Conservation (phyloP, 2,113 vertebrate species). For the Chaetops frenatus region DNA sequence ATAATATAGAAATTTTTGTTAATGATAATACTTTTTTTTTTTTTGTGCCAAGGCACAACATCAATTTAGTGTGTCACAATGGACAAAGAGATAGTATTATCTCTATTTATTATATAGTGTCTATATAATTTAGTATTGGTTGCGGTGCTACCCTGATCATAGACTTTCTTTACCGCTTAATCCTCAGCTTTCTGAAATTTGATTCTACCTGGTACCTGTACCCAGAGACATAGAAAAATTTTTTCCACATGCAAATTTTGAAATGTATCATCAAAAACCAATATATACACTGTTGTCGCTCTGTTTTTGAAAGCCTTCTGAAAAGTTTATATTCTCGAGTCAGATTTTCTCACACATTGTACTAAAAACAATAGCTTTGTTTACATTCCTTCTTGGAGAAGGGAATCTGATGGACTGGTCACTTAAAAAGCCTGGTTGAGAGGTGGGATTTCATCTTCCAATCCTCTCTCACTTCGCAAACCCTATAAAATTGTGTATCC, state of each 20-base stretch:
- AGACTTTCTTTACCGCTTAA: background rate
- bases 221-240: background rate
- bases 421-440: no score
- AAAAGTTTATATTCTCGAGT: no score
- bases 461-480: no score
- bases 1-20: background rate
- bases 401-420: no score
- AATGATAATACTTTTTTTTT: rapidly evolving
- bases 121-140: background rate
- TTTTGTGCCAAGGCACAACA: background rate
- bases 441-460: no score
- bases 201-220: background rate
- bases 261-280: background rate
- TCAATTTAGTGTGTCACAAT: background rate
- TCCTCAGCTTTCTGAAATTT: background rate
- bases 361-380: no score
- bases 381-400: no score
- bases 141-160: background rate
- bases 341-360: no score
- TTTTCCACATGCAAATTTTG: background rate
- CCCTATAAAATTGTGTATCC: no score
- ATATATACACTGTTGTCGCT: background rate
- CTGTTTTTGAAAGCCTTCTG: no score
- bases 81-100: background rate
- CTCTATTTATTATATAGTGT: background rate